Conservation (phyloP, 2,888 invertebrate genomes). For the Epirrhoe alternata region DNA sequence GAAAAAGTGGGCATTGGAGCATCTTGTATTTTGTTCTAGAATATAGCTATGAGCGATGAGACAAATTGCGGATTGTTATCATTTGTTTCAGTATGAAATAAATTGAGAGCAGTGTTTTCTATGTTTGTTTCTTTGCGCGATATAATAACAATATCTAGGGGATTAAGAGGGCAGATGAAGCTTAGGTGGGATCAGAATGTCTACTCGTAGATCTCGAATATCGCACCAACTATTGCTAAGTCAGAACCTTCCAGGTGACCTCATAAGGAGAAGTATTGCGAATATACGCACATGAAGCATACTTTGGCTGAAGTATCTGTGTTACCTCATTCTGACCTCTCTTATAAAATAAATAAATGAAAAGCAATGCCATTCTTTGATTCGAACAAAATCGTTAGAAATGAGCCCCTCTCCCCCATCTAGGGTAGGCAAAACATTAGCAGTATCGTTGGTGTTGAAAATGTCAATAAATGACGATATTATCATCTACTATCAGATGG, state of each 20-base stretch:
- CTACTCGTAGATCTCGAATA: no score
- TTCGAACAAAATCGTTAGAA: background rate
- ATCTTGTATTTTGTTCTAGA: background rate
- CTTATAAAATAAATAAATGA: no score
- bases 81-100: background rate
- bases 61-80: slow-evolving; percentile 1
- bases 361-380: no score
- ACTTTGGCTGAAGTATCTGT: no score
- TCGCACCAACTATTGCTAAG: no score
- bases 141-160: no score
- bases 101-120: background rate
- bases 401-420: background rate
- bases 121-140: background rate
- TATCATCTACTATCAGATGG: background rate
- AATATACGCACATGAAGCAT: no score
- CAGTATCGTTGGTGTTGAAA: background rate
- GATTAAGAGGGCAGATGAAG: no score
- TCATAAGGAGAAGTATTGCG: no score
- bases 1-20: slow-evolving; percentile 2
- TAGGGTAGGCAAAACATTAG: background rate
- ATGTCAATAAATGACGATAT: background rate
- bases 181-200: no score
- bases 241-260: no score
- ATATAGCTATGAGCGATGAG: slow-evolving; percentile 1
- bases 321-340: no score